Conservation (phyloP, 37 sponge, comb jelly and placozoan genomes). For the Corticium candelabrum region DNA sequence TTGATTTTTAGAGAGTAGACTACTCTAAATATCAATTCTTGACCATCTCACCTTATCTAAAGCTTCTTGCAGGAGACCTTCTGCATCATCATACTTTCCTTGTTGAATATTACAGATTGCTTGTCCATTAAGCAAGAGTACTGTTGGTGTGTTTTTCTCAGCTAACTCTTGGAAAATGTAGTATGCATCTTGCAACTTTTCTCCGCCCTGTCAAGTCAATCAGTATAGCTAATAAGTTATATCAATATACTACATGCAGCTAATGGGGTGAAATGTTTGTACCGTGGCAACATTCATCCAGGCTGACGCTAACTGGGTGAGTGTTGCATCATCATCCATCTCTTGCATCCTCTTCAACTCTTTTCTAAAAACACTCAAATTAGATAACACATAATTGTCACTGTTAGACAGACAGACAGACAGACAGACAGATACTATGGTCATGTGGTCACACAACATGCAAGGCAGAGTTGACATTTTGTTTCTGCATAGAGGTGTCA, state of each 20-base stretch:
- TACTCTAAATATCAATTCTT: no score
- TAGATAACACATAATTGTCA: not conserved
- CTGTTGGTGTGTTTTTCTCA: slow-evolving; percentile 88
- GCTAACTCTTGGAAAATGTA: slow-evolving; percentile 96
- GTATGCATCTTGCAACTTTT: slow-evolving; percentile 86
- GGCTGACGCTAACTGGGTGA: slow-evolving; percentile 87
- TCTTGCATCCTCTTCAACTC: slow-evolving; percentile 83
- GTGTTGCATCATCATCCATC: slow-evolving; percentile 89
- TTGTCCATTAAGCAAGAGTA: slow-evolving; percentile 60
- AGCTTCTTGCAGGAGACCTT: slow-evolving; percentile 78
- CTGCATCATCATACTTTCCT: slow-evolving; percentile 93
- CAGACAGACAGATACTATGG: no score
- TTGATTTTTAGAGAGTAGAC: no score
- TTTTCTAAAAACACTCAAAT: slow-evolving; percentile 32
- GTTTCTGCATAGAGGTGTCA: no score
- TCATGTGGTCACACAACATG: no score
- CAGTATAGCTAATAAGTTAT: not conserved
- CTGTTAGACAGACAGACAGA: no score
- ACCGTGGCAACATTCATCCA: slow-evolving; percentile 84
- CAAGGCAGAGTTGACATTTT: no score
- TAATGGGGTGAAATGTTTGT: no score
- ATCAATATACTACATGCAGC: no score
- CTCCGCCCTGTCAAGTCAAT: slow-evolving; percentile 47
- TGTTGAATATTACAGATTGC: slow-evolving; percentile 75
- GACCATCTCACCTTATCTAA: slow-evolving; percentile 59